phyloP scores from a whole-genome alignment of 2,797 vertebrate genomes.

The Todus mexicanus region DNA sequence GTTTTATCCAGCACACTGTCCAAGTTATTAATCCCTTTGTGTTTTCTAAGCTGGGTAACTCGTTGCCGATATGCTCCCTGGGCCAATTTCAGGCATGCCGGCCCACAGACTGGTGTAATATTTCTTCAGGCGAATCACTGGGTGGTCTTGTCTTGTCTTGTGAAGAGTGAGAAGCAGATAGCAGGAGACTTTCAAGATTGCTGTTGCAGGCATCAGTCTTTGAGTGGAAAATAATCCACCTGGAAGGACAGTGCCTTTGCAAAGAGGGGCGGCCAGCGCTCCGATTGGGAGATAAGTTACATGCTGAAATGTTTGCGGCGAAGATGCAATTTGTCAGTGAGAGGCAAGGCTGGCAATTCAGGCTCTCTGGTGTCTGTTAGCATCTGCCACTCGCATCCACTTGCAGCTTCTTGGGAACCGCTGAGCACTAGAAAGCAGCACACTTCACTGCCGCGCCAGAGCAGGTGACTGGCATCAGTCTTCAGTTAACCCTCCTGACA shows the following conservation, averaged over 20 bases:
- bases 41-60: conserved; percentile 20
- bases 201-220: conserved; percentile 60
- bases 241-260: conserved; percentile 40
- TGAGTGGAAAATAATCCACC: conserved; percentile 71
- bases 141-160: conserved; percentile 76
- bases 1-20: conserved; percentile 12
- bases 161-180: conserved; percentile 72
- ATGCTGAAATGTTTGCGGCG: background rate
- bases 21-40: conserved; percentile 38
- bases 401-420: background rate
- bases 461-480: conserved; percentile 34
- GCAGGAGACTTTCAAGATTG: conserved; percentile 67
- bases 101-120: conserved; percentile 48
- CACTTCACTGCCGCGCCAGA: background rate
- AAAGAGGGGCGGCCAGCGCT: background rate
- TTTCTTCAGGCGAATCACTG: conserved; percentile 68
- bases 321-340: conserved; percentile 52
- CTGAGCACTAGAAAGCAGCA: conserved; percentile 4
- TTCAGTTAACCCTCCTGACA: conserved; percentile 17
- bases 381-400: conserved; percentile 38
- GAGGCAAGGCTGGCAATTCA: background rate
- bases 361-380: conserved; percentile 26
- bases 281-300: conserved; percentile 16
- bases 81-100: conserved; percentile 45
- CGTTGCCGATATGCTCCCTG: conserved; percentile 34